Base-by-base conservation (phyloP, 2,113 vertebrate genomes). In the Psilopogon haemacephalus region DNA sequence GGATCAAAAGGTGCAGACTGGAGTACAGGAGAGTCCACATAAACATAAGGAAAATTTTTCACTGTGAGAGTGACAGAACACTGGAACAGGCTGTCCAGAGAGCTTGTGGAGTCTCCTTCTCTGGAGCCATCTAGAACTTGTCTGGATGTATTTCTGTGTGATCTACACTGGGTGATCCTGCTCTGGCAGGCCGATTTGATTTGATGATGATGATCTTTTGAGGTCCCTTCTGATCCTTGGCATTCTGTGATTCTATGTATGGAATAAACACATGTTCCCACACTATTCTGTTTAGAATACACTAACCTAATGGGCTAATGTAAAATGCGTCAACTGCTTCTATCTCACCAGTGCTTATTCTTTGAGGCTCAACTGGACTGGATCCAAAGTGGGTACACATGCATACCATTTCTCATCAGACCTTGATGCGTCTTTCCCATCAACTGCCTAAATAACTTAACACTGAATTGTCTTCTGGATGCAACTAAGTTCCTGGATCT, bases 211-310 rank as follows among this genome's bases (percentile, higher is more conserved):
- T 50, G 48, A 50, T 50, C 48, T 50, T 50, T 13, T 24, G 23
- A 50, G 48, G 48, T 50, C 48, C 48, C 5, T 50, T 23, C 12
- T 23, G 24, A 50, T 12, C 48, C 48, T 23, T 50, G 24, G 24
- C 48, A 24, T 24, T 50, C 48, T 48, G 20, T 48, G 20, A 48
- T 48, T 48, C 46, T 3, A 37, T 27, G 11, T n/a, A 56, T 13
- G 4, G 2, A 56, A 56, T 21, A 56, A n/a, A 8, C 15, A 33
- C 5, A 12, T 48, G n/a, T n/a, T 94, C 30, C 33, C n/a, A 60
- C 0, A 4, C 19, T 65, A 11, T 4, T 48, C 11, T 2, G 3
- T 35, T 76, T 50, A 44, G 40, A 35, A 21, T 40, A 75, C 0
- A 0, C n/a, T 58, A 37, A 44, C 14, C 62, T 76, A 82, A 80